A percentile compares a stretch with the other conserved stretches of the same genome.
phyloP scores from a whole-genome alignment of 2,113 vertebrate genomes.

The Hippocampus guttulatus region DNA sequence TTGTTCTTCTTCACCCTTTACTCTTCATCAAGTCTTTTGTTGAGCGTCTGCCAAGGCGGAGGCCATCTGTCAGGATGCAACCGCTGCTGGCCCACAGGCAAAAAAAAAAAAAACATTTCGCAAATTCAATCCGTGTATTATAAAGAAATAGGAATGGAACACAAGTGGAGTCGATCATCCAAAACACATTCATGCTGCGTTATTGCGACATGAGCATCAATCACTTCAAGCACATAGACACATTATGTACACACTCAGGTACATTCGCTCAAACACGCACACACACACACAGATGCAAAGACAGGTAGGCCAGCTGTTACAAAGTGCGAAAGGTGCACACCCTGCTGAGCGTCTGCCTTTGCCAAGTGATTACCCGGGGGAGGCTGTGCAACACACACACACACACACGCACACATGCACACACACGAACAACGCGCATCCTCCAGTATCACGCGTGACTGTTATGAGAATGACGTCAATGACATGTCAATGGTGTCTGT shows the following conservation, averaged over 20 bases:
- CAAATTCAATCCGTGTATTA: background rate
- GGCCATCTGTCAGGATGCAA: conserved; percentile 58
- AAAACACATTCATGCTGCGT: background rate
- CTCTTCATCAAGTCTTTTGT: conserved; percentile 36
- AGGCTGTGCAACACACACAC: conserved; percentile 15
- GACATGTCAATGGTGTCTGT: no score
- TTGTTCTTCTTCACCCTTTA: conserved; percentile 9
- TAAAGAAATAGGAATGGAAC: background rate
- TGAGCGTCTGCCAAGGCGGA: conserved; percentile 45
- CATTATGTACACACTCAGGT: no score
- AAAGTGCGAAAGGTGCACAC: conserved; percentile 44
- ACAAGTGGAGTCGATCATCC: background rate
- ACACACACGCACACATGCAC: background rate
- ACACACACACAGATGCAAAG: background rate
- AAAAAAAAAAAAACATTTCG: background rate
- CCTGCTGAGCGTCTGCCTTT: conserved; percentile 62
- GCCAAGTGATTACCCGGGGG: conserved; percentile 70
- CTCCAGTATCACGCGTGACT: no score
- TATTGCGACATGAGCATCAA: background rate
- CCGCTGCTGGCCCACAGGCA: conserved; percentile 17
- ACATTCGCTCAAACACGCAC: no score
- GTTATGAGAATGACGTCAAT: no score
- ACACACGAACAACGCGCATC: background rate
- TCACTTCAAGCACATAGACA: background rate
- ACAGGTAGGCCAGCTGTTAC: conserved; percentile 44